Evolutionary conservation across 1,140 invertebrate genomes (phyloP).

Genomic region (Acromyrmex charruanus): DNA sequence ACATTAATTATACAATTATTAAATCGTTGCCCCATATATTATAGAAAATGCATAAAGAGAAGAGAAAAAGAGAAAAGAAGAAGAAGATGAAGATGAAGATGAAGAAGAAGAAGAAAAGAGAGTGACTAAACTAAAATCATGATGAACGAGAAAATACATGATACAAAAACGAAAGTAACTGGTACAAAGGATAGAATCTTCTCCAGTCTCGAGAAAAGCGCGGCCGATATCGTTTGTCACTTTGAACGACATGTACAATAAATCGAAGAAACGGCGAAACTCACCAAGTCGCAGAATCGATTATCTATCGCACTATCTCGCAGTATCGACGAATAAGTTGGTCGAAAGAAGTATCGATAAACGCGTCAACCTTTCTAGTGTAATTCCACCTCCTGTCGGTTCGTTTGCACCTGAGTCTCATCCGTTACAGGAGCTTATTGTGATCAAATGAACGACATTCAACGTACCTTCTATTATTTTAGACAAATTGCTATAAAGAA

Average conservation of each 20-base stretch:
- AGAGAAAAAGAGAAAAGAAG: background rate
- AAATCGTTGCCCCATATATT: background rate
- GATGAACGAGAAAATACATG: constrained; percentile 6
- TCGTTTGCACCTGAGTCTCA: constrained; percentile 53
- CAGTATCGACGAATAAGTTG: constrained; percentile 43
- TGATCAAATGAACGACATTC: constrained; percentile 4
- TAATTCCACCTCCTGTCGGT: constrained; percentile 26
- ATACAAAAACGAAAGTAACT: constrained; percentile 23
- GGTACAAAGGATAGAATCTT: constrained; percentile 42
- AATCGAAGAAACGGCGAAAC: constrained; percentile 64
- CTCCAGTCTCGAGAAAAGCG: constrained; percentile 36
- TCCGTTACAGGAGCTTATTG: constrained; percentile 27
- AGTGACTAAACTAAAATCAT: constrained; percentile 28
- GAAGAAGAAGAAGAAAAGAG: background rate
- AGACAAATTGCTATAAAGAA: background rate
- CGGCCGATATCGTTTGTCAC: constrained; percentile 70
- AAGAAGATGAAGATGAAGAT: background rate
- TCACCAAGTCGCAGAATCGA: constrained; percentile 48
- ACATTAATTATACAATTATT: background rate
- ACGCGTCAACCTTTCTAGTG: constrained; percentile 6
- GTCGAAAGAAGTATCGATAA: constrained; percentile 56
- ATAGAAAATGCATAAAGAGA: background rate
- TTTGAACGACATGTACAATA: constrained; percentile 58
- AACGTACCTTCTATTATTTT: background rate
- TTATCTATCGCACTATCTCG: constrained; percentile 44